These are phyloP conservation scores for Drosophila nigrodunni DNA, from an alignment of 1,140 invertebrate genomes.

Conservation along the genomic window DNA sequence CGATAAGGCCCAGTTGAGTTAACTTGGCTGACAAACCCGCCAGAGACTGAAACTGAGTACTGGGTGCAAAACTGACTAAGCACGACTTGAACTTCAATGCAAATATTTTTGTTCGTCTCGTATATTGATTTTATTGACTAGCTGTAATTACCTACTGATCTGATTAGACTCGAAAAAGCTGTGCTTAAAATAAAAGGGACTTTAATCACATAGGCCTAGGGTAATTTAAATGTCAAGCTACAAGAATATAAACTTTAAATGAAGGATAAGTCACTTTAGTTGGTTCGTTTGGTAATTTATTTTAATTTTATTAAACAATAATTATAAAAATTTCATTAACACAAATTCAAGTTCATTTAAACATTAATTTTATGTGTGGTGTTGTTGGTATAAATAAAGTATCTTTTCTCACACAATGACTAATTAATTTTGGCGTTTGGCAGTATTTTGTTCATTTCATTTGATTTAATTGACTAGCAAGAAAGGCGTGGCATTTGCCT, in stretches of 20 bases:
- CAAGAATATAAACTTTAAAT: background rate
- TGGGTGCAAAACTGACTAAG: background rate
- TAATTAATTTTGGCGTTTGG: background rate
- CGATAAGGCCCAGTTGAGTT: conserved; percentile 36
- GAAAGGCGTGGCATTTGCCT: background rate
- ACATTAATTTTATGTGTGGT: too few relatives aligned
- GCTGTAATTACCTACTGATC: conserved; percentile 30
- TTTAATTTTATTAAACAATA: too few relatives aligned
- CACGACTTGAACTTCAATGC: conserved; percentile 29
- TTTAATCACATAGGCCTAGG: background rate
- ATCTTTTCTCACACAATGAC: background rate
- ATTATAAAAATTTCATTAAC: too few relatives aligned
- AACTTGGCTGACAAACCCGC: conserved; percentile 5
- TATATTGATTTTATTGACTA: conserved; percentile 10
- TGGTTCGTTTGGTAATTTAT: too few relatives aligned
- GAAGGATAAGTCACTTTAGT: too few relatives aligned
- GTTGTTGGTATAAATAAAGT: too few relatives aligned
- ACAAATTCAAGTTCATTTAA: too few relatives aligned
- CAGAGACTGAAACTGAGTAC: background rate
- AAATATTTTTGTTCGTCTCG: conserved; percentile 1
- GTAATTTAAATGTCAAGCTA: conserved; percentile 1
- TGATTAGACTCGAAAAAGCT: conserved; percentile 12
- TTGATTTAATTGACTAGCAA: background rate
- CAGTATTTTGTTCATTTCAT: background rate
- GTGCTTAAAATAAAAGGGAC: conserved; percentile 1